Evolutionary conservation across 1,140 invertebrate genomes (phyloP).

Genomic region (Aphaenogaster ashmeadi): DNA sequence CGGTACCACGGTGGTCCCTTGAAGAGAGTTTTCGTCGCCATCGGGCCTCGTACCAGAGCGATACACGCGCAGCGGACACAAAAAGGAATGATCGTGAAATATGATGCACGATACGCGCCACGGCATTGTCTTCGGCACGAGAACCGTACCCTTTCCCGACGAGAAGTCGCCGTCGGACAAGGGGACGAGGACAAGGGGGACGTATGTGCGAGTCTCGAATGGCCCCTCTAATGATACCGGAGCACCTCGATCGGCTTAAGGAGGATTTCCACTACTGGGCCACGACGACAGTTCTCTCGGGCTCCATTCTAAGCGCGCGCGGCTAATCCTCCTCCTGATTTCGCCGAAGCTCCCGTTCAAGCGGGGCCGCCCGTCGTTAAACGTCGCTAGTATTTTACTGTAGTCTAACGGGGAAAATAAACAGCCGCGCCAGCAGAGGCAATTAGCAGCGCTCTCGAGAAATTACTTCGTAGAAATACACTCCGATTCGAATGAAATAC

Average conservation of each 20-base stretch:
- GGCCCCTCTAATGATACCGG: constrained; percentile 79
- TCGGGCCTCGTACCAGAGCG: constrained; percentile 15
- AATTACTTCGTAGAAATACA: constrained; percentile 6
- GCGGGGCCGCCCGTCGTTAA: constrained; percentile 6
- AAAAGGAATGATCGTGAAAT: constrained; percentile 80
- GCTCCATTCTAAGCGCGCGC: background rate
- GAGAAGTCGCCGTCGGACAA: constrained; percentile 77
- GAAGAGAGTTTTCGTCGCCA: constrained; percentile 68
- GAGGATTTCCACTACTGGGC: constrained; percentile 46
- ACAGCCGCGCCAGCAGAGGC: constrained; percentile 20
- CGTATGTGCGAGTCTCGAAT: constrained; percentile 77
- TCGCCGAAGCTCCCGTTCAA: constrained; percentile 19
- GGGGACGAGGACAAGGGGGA: constrained; percentile 63
- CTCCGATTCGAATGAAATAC: constrained; percentile 12
- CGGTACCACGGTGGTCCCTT: constrained; percentile 70
- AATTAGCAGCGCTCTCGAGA: constrained; percentile 40
- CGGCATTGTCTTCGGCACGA: constrained; percentile 78
- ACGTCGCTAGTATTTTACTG: constrained; percentile 32
- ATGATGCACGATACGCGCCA: constrained; percentile 79
- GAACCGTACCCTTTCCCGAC: background rate
- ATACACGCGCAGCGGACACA: constrained; percentile 57
- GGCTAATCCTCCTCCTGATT: constrained; percentile 36
- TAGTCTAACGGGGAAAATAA: constrained; percentile 45
- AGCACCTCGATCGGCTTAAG: constrained; percentile 68
- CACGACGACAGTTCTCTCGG: constrained; percentile 37